phyloP scores from a whole-genome alignment of 2,888 invertebrate genomes.

The Seladonia tumulorum region DNA sequence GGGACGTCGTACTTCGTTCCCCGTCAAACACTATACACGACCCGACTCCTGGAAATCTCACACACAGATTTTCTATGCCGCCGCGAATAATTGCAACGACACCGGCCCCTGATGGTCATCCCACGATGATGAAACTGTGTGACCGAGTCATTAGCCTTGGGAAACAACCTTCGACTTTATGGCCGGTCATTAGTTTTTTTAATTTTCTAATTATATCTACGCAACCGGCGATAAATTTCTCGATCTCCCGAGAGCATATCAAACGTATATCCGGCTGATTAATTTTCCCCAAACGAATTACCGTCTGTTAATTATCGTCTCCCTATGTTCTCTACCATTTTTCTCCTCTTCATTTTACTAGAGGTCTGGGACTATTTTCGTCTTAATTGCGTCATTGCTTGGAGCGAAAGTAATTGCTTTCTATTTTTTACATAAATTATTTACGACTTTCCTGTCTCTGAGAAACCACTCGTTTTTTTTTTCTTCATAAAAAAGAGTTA shows the following conservation, averaged over 20 bases:
- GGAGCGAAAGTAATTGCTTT: background rate
- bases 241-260: background rate
- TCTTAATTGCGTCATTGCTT: background rate
- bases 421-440: background rate
- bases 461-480: too few species aligned
- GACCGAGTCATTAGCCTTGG: slow-evolving; percentile 14
- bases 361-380: background rate
- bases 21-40: background rate
- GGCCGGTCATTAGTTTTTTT: slow-evolving; percentile 1
- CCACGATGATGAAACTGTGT: background rate
- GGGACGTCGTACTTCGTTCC: slow-evolving; percentile 15
- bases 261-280: background rate
- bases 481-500: too few species aligned
- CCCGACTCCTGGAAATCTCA: background rate
- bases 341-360: background rate
- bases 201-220: slow-evolving; percentile 16
- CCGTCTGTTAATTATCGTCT: background rate
- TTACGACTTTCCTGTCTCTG: background rate
- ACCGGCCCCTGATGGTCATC: background rate
- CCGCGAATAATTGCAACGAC: slow-evolving; percentile 23
- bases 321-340: background rate
- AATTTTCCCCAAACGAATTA: background rate
- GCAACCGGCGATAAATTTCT: background rate
- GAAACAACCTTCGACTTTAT: background rate
- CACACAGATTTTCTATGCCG: background rate